Conservation (phyloP, 2,888 invertebrate genomes). For the Drosophila birchii region DNA sequence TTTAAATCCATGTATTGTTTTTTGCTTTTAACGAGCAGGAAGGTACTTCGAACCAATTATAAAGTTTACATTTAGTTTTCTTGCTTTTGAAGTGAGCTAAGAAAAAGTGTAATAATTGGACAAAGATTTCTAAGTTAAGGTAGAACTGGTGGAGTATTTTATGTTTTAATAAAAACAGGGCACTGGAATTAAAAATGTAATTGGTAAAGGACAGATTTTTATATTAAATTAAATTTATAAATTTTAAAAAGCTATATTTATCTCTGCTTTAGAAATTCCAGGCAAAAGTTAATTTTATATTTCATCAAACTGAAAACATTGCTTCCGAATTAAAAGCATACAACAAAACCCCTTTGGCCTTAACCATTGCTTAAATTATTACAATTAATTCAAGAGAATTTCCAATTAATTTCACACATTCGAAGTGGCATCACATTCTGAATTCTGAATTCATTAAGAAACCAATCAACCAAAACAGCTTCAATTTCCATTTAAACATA, state of each 20-base stretch:
- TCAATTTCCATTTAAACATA: constrained; percentile 2
- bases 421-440: background rate
- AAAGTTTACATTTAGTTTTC: constrained; percentile 12
- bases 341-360: background rate
- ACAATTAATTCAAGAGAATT: constrained; percentile 1
- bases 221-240: background rate
- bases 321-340: too few species aligned
- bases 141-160: background rate
- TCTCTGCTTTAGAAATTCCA: background rate
- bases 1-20: constrained; percentile 7
- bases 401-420: constrained; percentile 16
- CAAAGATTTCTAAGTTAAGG: constrained; percentile 1
- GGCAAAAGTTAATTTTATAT: too few species aligned
- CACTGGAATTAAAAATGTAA: background rate
- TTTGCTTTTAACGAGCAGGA: constrained; percentile 2
- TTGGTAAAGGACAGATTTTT: background rate
- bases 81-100: constrained; percentile 1
- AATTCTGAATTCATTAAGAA: constrained; percentile 12
- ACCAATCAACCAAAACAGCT: constrained; percentile 7
- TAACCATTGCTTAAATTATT: background rate
- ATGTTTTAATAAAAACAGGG: background rate
- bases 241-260: background rate
- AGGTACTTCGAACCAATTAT: constrained; percentile 12
- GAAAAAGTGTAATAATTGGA: constrained; percentile 9
- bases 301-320: background rate